Conservation (phyloP, 1,140 invertebrate species). For the Lerema accius region DNA sequence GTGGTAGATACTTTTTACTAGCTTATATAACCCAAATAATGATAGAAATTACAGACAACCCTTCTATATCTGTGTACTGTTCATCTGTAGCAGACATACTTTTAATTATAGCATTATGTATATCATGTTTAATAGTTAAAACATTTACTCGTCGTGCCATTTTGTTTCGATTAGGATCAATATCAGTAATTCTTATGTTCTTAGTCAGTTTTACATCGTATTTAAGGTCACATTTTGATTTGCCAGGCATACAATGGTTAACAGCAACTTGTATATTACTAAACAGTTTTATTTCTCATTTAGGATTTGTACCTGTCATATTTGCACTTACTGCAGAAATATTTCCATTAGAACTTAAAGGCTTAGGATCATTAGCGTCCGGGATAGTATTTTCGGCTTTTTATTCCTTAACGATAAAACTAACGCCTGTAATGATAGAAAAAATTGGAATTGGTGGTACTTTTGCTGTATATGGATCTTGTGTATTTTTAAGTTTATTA, state of each 20-base stretch:
- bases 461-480: conserved; percentile 43
- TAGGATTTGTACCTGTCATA: conserved; percentile 47
- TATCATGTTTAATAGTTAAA: conserved; percentile 43
- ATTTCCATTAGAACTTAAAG: conserved; percentile 56
- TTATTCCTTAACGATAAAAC: conserved; percentile 46
- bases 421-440: conserved; percentile 51
- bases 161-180: conserved; percentile 40
- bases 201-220: conserved; percentile 40
- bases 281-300: conserved; percentile 43
- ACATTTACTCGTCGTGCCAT: conserved; percentile 43
- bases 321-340: conserved; percentile 53
- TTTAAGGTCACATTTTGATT: conserved; percentile 31
- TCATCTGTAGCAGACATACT: conserved; percentile 46
- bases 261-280: conserved; percentile 43
- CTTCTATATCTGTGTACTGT: conserved; percentile 47
- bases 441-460: conserved; percentile 44
- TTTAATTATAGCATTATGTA: conserved; percentile 41
- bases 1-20: conserved; percentile 47
- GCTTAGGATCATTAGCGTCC: conserved; percentile 38
- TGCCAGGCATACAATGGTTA: conserved; percentile 34
- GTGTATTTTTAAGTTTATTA: conserved; percentile 39
- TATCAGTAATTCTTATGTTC: conserved; percentile 45
- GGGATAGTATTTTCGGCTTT: conserved; percentile 48
- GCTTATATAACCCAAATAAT: conserved; percentile 53
- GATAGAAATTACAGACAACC: conserved; percentile 42